Conservation (phyloP, 1,140 invertebrate species). For the Drosophila fuyamai region DNA sequence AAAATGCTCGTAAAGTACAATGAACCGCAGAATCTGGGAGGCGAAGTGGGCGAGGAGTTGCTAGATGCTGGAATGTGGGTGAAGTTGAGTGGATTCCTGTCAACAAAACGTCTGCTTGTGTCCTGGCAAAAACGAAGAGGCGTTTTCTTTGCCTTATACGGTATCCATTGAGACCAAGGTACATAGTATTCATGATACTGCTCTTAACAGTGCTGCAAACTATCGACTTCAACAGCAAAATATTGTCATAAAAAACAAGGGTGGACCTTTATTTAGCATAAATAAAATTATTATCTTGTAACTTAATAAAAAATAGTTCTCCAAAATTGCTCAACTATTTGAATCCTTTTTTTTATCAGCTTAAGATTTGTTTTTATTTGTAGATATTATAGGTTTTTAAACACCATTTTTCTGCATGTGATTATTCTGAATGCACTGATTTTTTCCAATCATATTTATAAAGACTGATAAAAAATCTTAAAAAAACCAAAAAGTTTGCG, state of each 20-base stretch:
- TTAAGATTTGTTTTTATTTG: too few relatives aligned
- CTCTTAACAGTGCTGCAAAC: not conserved
- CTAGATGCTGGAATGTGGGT: slow-evolving; percentile 29
- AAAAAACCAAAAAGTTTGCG: too few relatives aligned
- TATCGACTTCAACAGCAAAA: not conserved
- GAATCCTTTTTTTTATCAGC: too few relatives aligned
- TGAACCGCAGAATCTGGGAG: slow-evolving; percentile 60
- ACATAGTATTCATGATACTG: not conserved
- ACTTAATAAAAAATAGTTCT: too few relatives aligned
- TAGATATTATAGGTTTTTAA: too few relatives aligned
- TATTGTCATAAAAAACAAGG: not conserved
- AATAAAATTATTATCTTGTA: too few relatives aligned
- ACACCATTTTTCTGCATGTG: too few relatives aligned
- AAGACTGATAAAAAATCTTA: too few relatives aligned
- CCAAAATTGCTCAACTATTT: too few relatives aligned
- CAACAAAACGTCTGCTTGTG: slow-evolving; percentile 56
- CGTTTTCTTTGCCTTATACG: slow-evolving; percentile 57
- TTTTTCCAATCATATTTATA: too few relatives aligned
- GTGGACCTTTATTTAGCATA: too few relatives aligned
- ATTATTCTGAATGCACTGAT: too few relatives aligned
- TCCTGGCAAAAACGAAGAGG: slow-evolving; percentile 26
- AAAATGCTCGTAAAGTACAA: slow-evolving; percentile 73
- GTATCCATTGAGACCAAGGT: slow-evolving; percentile 36
- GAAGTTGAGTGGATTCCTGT: slow-evolving; percentile 70
- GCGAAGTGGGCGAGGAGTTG: slow-evolving; percentile 1